Conservation (phyloP, 92 coral and sea anemone genomes). For the Chrysogorgia sp. region DNA sequence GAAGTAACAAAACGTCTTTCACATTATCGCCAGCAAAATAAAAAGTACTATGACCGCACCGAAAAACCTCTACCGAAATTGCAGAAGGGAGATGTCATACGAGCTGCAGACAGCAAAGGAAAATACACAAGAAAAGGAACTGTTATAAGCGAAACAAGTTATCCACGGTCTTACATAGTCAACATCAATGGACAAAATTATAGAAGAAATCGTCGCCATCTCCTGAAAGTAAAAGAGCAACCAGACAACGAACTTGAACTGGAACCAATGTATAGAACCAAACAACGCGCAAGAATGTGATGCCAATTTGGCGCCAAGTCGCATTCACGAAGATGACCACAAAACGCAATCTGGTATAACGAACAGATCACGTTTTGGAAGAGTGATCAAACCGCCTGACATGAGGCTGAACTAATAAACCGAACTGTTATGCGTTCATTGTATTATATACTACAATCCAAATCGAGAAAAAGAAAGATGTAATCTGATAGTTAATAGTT, state of each 20-base stretch:
- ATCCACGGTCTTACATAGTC: neutral
- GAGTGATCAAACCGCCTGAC: neutral
- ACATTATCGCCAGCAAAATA: too few species aligned
- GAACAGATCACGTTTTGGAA: neutral
- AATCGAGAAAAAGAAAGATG: neutral
- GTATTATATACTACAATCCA: neutral
- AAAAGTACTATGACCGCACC: too few species aligned
- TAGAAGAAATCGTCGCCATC: too few species aligned
- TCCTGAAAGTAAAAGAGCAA: too few species aligned
- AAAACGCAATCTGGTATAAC: neutral
- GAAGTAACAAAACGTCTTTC: too few species aligned
- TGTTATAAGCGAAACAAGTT: neutral
- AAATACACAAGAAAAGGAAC: constrained; percentile 2
- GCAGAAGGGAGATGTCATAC: too few species aligned
- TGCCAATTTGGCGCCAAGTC: neutral
- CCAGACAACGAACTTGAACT: neutral
- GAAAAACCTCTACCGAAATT: too few species aligned
- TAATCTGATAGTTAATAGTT: too few species aligned
- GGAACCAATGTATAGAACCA: neutral
- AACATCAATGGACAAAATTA: neutral
- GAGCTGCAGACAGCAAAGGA: neutral
- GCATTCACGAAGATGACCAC: neutral
- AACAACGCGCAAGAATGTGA: neutral
- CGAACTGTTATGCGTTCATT: neutral
- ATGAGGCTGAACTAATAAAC: neutral